These are phyloP conservation scores for Thunnus albacares DNA, from an alignment of 2,797 vertebrate genomes.

Conservation along the genomic window DNA sequence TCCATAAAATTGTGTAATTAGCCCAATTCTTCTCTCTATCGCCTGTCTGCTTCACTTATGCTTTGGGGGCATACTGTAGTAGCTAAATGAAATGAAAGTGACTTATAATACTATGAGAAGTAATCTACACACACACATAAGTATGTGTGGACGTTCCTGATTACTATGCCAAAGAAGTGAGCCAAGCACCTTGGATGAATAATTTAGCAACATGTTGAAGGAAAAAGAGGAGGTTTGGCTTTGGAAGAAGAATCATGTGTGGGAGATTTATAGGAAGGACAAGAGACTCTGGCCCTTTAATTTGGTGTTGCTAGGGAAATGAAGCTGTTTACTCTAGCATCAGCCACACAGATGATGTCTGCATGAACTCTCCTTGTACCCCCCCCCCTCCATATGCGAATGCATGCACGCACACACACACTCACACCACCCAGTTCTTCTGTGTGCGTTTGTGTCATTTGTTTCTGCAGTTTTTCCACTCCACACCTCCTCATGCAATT, in stretches of 20 bases:
- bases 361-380: conserved; percentile 46
- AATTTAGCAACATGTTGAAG: conserved; percentile 40
- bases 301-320: conserved; percentile 86
- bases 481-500: not conserved
- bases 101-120: conserved; percentile 16
- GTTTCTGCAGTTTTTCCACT: not conserved
- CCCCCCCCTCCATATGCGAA: not conserved
- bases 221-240: conserved; percentile 28
- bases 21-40: not conserved
- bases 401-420: not conserved
- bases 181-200: conserved; percentile 41
- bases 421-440: not conserved
- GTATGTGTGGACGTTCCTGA: conserved; percentile 7
- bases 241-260: conserved; percentile 33
- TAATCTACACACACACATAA: not conserved
- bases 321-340: conserved; percentile 80
- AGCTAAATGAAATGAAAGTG: not conserved
- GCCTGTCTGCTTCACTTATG: conserved; percentile 1
- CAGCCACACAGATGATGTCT: conserved; percentile 61
- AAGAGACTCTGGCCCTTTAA: conserved; percentile 80
- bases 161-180: conserved; percentile 36
- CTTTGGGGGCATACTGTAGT: not conserved
- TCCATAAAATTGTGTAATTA: not conserved
- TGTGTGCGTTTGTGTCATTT: conserved; percentile 19
- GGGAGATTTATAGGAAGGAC: conserved; percentile 48